Percentiles rank a stretch among this genome's conserved stretches.
Conservation (phyloP, 1,140 invertebrate species). For the Drosophila takahashii region DNA sequence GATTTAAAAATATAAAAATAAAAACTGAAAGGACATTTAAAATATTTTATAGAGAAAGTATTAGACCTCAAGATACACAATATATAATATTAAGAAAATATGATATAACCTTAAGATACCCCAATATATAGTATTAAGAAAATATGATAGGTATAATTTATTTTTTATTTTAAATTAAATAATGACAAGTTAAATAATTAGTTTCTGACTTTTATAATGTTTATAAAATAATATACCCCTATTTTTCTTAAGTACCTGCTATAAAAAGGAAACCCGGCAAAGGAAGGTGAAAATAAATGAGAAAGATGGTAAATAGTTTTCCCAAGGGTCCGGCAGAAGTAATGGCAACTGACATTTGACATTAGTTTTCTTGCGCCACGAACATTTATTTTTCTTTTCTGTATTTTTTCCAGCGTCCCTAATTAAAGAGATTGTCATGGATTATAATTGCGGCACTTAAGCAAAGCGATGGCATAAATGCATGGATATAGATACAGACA, state of each 20-base stretch:
- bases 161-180: too few species aligned
- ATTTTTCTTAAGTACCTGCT: background rate
- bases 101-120: too few species aligned
- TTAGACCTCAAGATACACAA: too few species aligned
- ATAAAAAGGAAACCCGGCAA: background rate
- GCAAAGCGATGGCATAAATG: constrained; percentile 9
- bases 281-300: constrained; percentile 41
- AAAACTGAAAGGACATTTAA: too few species aligned
- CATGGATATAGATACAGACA: background rate
- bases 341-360: constrained; percentile 56
- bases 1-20: too few species aligned
- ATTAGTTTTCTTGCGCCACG: constrained; percentile 40
- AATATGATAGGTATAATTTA: too few species aligned
- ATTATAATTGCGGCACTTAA: constrained; percentile 40
- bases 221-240: background rate
- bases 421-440: constrained; percentile 44
- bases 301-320: constrained; percentile 50
- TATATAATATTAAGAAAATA: too few species aligned
- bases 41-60: too few species aligned
- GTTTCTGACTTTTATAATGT: too few species aligned
- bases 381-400: constrained; percentile 25
- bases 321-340: constrained; percentile 20
- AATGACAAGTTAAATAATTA: too few species aligned
- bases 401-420: constrained; percentile 10
- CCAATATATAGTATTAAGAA: too few species aligned